These are phyloP conservation scores for Tachycineta bicolor DNA, from an alignment of 2,113 vertebrate genomes.

Conservation along the genomic window DNA sequence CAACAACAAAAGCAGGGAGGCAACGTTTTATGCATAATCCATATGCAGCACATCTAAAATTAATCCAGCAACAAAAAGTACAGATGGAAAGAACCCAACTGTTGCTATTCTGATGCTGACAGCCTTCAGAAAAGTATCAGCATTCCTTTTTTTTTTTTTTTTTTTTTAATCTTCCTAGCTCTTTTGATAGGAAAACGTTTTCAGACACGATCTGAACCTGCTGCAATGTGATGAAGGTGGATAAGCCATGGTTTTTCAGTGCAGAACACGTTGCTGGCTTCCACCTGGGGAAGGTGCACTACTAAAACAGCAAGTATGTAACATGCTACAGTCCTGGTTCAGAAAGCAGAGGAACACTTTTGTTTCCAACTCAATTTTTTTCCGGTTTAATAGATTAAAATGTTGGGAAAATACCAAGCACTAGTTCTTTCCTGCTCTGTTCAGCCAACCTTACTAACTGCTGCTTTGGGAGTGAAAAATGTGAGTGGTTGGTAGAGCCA, in stretches of 20 bases:
- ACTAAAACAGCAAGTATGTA: not conserved
- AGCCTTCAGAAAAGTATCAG: not conserved
- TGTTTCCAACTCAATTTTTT: not conserved
- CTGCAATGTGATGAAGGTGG: not conserved
- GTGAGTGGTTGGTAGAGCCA: not conserved
- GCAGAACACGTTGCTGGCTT: not conserved
- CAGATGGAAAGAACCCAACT: not conserved
- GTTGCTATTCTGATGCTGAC: not conserved
- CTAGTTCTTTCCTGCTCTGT: not conserved
- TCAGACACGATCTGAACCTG: not conserved
- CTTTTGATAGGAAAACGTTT: not conserved
- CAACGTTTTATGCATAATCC: not conserved
- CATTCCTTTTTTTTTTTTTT: not conserved
- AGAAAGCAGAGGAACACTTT: not conserved
- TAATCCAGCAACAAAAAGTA: constrained; percentile 3
- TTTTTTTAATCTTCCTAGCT: not conserved
- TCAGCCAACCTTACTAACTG: not conserved
- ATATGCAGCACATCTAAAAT: not conserved
- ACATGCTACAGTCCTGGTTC: not conserved
- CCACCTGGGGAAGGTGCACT: not conserved
- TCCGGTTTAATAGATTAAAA: accelerated
- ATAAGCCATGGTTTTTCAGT: not conserved
- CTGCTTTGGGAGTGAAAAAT: not conserved
- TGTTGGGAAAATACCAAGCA: not conserved
- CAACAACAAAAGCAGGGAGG: not conserved